Evolutionary conservation across 2,797 vertebrate genomes (phyloP).

Genomic region (Poeciliopsis gracilis): DNA sequence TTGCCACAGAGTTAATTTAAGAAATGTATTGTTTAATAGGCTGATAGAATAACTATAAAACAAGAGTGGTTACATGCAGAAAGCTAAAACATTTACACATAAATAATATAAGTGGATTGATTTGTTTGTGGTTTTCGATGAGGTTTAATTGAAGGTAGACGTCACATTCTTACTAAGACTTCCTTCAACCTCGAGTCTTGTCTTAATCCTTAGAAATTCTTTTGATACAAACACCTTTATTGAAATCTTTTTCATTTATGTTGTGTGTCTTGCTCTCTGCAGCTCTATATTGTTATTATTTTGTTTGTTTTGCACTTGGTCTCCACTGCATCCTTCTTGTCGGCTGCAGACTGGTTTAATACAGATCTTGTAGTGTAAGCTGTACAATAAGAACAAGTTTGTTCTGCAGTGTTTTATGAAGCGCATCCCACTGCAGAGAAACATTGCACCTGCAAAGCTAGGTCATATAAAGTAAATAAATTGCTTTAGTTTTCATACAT

Average conservation of each 20-base stretch:
- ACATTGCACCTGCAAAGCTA: slow-evolving; percentile 26
- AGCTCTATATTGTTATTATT: neutral
- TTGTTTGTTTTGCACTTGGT: neutral
- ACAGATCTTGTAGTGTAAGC: slow-evolving; percentile 18
- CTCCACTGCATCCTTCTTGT: neutral
- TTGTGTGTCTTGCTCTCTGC: neutral
- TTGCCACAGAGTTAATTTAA: neutral
- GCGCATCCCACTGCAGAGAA: slow-evolving; percentile 15
- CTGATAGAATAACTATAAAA: neutral
- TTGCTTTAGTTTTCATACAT: neutral
- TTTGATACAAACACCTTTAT: neutral
- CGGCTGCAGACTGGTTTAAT: slow-evolving; percentile 7
- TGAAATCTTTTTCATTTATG: neutral
- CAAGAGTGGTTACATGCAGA: neutral
- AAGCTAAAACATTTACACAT: neutral
- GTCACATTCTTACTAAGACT: neutral
- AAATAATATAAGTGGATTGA: neutral
- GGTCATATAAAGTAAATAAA: slow-evolving; percentile 8
- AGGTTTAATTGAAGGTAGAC: neutral
- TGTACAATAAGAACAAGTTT: slow-evolving; percentile 24
- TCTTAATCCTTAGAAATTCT: neutral
- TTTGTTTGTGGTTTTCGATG: neutral
- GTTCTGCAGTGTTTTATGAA: slow-evolving; percentile 10
- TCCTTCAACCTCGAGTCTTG: neutral
- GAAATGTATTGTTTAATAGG: neutral